phyloP scores from a whole-genome alignment of 1,140 invertebrate genomes.

The Drosophila miranda region DNA sequence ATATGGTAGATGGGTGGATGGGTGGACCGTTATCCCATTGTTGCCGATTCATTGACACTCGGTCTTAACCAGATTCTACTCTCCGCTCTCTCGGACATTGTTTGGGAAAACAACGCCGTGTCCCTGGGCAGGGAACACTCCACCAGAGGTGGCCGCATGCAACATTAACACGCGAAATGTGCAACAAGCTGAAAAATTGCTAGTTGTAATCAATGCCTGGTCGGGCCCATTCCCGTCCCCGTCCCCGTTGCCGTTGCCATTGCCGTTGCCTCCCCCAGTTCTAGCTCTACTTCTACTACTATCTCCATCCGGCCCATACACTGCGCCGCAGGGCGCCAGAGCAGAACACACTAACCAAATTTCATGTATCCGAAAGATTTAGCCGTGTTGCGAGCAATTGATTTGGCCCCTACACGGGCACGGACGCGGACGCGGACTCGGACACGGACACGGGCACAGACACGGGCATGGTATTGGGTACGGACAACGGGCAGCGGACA shows the following conservation, averaged over 20 bases:
- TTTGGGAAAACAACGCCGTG: no score
- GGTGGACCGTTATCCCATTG: no score
- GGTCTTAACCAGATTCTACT: no score
- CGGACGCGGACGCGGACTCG: background rate
- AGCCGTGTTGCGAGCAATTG: conserved; percentile 60
- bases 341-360: conserved; percentile 60
- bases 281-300: no score
- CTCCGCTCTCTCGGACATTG: no score
- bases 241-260: no score
- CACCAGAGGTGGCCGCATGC: conserved; percentile 12
- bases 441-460: background rate
- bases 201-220: conserved; percentile 61
- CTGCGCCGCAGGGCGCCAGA: conserved; percentile 33
- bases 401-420: conserved; percentile 27
- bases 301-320: no score
- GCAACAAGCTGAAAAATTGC: conserved; percentile 66
- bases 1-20: no score
- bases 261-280: no score
- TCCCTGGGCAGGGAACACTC: no score
- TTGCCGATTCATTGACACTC: no score
- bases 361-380: conserved; percentile 66
- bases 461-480: background rate
- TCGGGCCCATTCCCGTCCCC: background rate
- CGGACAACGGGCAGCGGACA: background rate
- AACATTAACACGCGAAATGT: conserved; percentile 46